A percentile compares a stretch with the other conserved stretches of the same genome.
These are phyloP conservation scores for Characodon lateralis DNA, from an alignment of 2,797 vertebrate genomes.

Conservation along the genomic window DNA sequence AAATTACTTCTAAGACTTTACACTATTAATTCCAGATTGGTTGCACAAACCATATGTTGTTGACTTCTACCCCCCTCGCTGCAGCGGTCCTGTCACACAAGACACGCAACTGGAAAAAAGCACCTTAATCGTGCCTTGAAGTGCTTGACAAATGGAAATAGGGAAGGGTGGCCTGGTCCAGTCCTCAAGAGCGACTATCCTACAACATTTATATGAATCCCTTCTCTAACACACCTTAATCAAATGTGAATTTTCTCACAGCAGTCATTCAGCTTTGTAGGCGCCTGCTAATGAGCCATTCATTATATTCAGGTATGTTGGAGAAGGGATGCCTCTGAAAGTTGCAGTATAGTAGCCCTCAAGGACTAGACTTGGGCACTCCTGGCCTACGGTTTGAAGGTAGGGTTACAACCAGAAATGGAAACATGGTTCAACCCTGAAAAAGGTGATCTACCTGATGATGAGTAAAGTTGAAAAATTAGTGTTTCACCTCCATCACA, in stretches of 20 bases:
- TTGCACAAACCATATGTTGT: neutral
- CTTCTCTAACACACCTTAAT: neutral
- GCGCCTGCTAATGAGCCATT: neutral
- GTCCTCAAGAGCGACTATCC: neutral
- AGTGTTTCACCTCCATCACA: slow-evolving; percentile 81
- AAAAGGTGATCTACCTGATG: neutral
- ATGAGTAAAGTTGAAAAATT: neutral
- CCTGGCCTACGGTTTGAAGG: neutral
- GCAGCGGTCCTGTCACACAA: too few relatives aligned
- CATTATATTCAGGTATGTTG: neutral
- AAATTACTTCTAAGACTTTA: neutral
- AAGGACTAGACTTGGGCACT: neutral
- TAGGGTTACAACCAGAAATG: neutral
- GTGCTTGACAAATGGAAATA: neutral
- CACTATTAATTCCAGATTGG: neutral
- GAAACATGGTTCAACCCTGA: neutral
- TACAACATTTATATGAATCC: neutral
- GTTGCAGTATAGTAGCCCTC: neutral
- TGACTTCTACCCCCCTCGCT: too few relatives aligned
- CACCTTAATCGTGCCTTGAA: too few relatives aligned
- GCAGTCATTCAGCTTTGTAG: neutral
- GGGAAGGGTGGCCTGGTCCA: neutral
- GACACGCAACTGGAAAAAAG: too few relatives aligned
- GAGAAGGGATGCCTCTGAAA: neutral
- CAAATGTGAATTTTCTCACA: neutral